These are phyloP conservation scores for Apteryx owenii DNA, from an alignment of 2,113 vertebrate genomes.

Conservation along the genomic window DNA sequence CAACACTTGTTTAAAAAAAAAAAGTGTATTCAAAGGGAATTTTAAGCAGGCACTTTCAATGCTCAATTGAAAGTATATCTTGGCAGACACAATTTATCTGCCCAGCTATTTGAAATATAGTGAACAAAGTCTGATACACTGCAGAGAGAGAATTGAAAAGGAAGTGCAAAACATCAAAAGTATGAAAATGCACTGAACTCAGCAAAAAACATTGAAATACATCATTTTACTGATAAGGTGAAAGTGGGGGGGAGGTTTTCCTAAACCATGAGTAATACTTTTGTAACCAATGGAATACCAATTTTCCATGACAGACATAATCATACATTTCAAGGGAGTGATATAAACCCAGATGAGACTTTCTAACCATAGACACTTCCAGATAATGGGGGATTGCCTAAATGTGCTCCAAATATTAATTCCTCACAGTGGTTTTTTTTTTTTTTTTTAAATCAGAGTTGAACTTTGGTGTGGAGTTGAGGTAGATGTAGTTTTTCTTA, in stretches of 20 bases:
- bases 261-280: not conserved
- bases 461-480: not conserved
- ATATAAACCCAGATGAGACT: not conserved
- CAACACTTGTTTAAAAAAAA: conserved; percentile 47
- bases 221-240: not conserved
- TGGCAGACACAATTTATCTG: conserved; percentile 64
- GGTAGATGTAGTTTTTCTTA: not conserved
- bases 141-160: conserved; percentile 27
- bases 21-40: conserved; percentile 52
- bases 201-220: not conserved
- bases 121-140: conserved; percentile 37
- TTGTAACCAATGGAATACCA: not conserved
- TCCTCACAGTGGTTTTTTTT: not conserved
- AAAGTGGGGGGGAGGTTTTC: not conserved
- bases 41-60: conserved; percentile 68
- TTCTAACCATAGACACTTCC: not conserved
- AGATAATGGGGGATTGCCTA: not conserved
- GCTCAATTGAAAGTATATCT: conserved; percentile 38
- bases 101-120: conserved; percentile 39
- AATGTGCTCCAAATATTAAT: not conserved
- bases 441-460: not conserved
- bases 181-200: not conserved
- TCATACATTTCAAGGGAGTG: not conserved
- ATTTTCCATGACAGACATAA: not conserved
- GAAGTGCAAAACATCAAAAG: conserved; percentile 29